Base-by-base conservation (phyloP, 2,888 invertebrate species). In the Ectemnius cavifrons region DNA sequence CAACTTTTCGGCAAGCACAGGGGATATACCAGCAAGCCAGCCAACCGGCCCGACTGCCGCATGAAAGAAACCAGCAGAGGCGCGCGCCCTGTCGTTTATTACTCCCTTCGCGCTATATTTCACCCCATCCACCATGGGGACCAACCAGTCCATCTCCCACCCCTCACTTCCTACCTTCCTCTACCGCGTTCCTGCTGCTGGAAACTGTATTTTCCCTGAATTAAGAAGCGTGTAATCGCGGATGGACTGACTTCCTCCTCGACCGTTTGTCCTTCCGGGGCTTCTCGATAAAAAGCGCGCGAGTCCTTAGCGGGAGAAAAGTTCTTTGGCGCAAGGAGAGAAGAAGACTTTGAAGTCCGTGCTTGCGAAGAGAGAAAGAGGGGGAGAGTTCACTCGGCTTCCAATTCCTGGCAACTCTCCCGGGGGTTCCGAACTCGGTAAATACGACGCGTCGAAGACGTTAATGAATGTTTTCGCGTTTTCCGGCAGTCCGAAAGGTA, bases 401-500 rank as follows among this genome's bases (percentile, higher is more conserved):
- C 45, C 46, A 14, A 62, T 37, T 37, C 1, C 61, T 52, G 47
- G 47, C n/a, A 63, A 13, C 46, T 58, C 61, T 37, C 8, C 8
- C 37, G 11, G 27, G 23, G 18, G 56, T 18, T 37, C 62, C 47
- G 27, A 47, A 66, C 68, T 27, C 23, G 60, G 47, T 56, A 76
- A 73, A 70, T 59, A 68, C 64, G 64, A 64, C 37, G 37, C 37
- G 70, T 81, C 78, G 72, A 80, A 71, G 74, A 73, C 80, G 77
- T 75, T 80, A 83, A 85, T 73, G 77, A 83, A 78, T 67, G 75
- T 80, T 84, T 84, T 75, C 72, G 62, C 72, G 71, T 79, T 85
- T 77, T 72, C 71, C 11, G 2, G 0, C 16, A 2, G 14, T 11
- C 37, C n/a, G 8, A 52, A 11, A 14, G 16, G 14, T 13, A 14